These are phyloP conservation scores for Octodon degus DNA, from an alignment of 2,113 vertebrate genomes.

Conservation along the genomic window DNA sequence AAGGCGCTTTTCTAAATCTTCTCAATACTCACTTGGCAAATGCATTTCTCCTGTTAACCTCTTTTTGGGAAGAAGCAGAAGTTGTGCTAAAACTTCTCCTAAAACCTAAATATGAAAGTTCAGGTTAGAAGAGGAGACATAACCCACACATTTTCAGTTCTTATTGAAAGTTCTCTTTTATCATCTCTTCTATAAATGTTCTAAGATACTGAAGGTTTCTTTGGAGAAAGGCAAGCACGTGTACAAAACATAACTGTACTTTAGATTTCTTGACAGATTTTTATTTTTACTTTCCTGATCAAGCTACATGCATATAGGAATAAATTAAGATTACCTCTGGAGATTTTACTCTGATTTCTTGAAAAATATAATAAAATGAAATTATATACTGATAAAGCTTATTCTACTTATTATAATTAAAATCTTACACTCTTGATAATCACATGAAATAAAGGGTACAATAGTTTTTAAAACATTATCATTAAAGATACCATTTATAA, in stretches of 20 bases:
- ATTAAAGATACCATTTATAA: slow-evolving; percentile 30
- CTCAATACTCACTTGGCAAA: slow-evolving; percentile 90
- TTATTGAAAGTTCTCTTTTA: background rate
- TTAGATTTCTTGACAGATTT: background rate
- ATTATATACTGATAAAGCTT: background rate
- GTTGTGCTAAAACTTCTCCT: slow-evolving; percentile 95
- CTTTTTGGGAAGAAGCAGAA: slow-evolving; percentile 91
- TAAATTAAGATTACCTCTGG: background rate
- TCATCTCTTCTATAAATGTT: background rate
- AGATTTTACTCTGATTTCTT: background rate
- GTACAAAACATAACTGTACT: background rate
- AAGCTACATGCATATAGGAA: background rate
- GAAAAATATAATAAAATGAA: slow-evolving; percentile 36
- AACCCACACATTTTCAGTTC: background rate
- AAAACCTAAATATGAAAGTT: slow-evolving; percentile 84
- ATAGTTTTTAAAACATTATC: background rate
- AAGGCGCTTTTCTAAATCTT: slow-evolving; percentile 66
- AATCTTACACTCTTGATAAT: slow-evolving; percentile 41
- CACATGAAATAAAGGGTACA: background rate
- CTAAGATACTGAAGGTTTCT: background rate
- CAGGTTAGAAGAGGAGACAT: slow-evolving; percentile 22
- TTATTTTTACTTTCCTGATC: slow-evolving; percentile 27
- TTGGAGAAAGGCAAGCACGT: background rate
- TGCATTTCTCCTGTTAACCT: slow-evolving; percentile 90
- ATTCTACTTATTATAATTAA: background rate